A percentile compares a stretch with the other conserved stretches of the same genome.
These are phyloP conservation scores for Metellina segmentata DNA, from an alignment of 2,888 invertebrate species.

Conservation along the genomic window DNA sequence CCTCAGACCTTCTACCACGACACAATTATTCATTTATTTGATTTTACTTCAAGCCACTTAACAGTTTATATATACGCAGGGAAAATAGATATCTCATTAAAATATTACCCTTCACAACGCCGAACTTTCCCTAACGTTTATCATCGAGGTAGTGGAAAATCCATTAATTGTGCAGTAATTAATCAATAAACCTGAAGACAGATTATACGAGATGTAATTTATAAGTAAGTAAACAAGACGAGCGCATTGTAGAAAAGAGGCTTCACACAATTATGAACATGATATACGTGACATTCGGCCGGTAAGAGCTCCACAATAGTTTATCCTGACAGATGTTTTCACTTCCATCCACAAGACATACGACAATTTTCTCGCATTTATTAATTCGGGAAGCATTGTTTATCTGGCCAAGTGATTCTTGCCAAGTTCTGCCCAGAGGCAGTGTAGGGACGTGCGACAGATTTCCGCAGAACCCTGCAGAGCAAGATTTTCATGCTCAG, in stretches of 20 bases:
- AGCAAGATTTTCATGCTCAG: too few relatives aligned
- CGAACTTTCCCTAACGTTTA: constrained; percentile 4
- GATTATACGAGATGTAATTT: constrained; percentile 3
- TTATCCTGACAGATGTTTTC: constrained; percentile 40
- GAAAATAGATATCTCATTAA: neutral
- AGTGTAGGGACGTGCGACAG: too few relatives aligned
- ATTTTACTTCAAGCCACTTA: neutral
- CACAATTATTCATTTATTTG: constrained; percentile 26
- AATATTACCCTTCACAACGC: neutral
- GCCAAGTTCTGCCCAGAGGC: neutral
- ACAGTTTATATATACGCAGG: neutral
- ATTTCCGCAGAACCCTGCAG: too few relatives aligned
- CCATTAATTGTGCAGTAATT: constrained; percentile 20
- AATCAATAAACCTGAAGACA: constrained; percentile 24
- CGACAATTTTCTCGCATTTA: constrained; percentile 37
- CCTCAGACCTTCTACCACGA: neutral
- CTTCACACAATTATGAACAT: neutral
- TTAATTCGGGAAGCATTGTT: constrained; percentile 15
- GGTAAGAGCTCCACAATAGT: constrained; percentile 8
- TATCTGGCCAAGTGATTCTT: neutral
- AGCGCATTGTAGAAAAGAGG: neutral
- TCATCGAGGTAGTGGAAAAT: constrained; percentile 13
- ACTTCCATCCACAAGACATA: constrained; percentile 8
- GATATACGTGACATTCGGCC: constrained; percentile 19
- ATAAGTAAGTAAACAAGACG: constrained; percentile 24